Conservation (phyloP, 2,113 vertebrate genomes). For the Cyrtonyx montezumae region DNA sequence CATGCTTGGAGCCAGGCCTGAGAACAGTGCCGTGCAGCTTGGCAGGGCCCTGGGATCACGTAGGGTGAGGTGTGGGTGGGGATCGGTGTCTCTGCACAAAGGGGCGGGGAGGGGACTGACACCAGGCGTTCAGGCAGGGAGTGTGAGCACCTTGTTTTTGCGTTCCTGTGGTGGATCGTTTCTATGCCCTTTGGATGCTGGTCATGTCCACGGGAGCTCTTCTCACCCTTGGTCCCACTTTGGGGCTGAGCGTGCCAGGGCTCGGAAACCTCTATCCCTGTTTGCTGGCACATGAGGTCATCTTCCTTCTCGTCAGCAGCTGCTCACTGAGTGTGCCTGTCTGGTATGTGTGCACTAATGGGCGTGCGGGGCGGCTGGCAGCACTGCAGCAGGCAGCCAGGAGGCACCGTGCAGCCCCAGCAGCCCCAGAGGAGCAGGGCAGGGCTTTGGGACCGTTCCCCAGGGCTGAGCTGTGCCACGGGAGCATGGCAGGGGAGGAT, state of each 20-base stretch:
- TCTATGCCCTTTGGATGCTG: background rate
- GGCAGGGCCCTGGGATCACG: background rate
- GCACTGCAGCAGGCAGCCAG: background rate
- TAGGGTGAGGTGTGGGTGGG: background rate
- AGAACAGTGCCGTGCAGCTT: background rate
- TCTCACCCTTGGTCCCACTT: background rate
- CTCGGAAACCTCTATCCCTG: background rate
- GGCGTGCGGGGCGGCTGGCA: background rate
- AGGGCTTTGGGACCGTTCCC: background rate
- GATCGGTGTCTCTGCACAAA: background rate
- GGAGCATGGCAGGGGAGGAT: background rate
- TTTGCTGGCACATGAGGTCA: constrained; percentile 17
- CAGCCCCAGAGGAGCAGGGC: background rate
- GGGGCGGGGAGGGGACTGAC: background rate
- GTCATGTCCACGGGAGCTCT: background rate
- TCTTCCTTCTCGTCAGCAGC: background rate
- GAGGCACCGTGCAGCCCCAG: background rate
- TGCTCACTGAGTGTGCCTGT: background rate
- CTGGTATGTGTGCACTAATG: background rate
- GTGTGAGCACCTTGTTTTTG: background rate
- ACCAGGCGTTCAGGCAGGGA: background rate
- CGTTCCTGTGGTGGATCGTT: background rate
- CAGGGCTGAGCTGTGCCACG: background rate
- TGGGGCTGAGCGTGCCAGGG: accelerated
- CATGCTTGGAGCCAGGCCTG: background rate